phyloP scores from a whole-genome alignment of 2,888 invertebrate genomes.

The Ichneumoninae sp. region DNA sequence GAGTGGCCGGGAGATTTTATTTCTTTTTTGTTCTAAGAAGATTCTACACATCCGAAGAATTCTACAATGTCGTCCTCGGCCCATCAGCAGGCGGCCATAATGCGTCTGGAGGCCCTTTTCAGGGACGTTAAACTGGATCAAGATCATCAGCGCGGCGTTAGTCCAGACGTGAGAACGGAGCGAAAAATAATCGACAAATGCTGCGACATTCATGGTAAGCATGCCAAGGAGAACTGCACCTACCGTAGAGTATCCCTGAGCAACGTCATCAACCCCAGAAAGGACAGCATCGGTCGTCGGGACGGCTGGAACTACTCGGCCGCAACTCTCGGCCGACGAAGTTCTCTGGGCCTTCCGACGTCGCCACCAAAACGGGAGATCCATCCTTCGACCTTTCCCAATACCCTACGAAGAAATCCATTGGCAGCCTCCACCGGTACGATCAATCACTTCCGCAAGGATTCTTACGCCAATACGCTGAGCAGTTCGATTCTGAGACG shows the following conservation, averaged over 20 bases:
- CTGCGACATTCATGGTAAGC: constrained; percentile 90
- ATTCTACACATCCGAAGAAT: neutral
- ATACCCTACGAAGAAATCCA: constrained; percentile 87
- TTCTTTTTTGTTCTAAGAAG: neutral
- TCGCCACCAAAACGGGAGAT: constrained; percentile 86
- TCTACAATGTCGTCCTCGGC: constrained; percentile 75
- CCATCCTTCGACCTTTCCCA: constrained; percentile 90
- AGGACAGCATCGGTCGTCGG: constrained; percentile 75
- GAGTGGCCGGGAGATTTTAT: neutral
- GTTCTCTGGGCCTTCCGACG: constrained; percentile 81
- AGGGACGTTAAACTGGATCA: constrained; percentile 87
- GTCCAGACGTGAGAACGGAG: constrained; percentile 84
- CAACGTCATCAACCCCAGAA: constrained; percentile 85
- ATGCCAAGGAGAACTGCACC: constrained; percentile 84
- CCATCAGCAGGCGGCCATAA: constrained; percentile 89
- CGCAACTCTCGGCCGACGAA: constrained; percentile 67
- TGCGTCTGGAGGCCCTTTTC: constrained; percentile 90
- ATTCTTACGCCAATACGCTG: constrained; percentile 70
- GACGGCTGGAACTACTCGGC: constrained; percentile 69
- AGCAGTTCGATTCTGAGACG: constrained; percentile 82
- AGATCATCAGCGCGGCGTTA: constrained; percentile 68
- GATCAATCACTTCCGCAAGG: constrained; percentile 77
- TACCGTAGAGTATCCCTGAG: constrained; percentile 87
- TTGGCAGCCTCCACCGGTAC: constrained; percentile 83
- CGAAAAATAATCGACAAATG: constrained; percentile 87